Base-by-base conservation (phyloP, 2,113 vertebrate genomes). In the Syngnathoides biaculeatus region DNA sequence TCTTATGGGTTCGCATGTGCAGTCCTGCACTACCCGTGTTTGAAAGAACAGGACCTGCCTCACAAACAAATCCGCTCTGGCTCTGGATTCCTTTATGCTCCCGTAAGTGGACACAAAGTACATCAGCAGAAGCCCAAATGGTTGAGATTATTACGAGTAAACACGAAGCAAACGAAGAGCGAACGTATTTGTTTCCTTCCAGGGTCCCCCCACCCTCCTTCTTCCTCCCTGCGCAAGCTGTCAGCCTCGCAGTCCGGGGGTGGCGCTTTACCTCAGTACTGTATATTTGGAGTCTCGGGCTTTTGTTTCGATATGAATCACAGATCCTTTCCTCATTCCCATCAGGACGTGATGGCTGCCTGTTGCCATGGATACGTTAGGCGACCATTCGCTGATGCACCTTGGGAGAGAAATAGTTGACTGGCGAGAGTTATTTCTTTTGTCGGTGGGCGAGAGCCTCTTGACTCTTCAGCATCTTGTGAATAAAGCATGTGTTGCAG, bases 261-360 rank as follows among this genome's bases (percentile, higher is more conserved):
- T 83, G 84, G 76, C 65, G 69, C 76, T 85, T 84, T 84, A 85
- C 84, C 73, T 85, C 76, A 43, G 81, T 84, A 77, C 76, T 39
- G 81, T 84, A 77, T 86, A 84, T 87, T 86, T 86, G 87, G 80
- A 87, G 72, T 81, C 78, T 80, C 72, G 69, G 83, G 71, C 83
- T 86, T 82, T 86, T 85, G 82, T 89, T 84, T 86, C 78, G 81
- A 79, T 79, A 85, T 89, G 87, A 87, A 83, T 85, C 87, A 87
- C 72, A 71, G 75, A 80, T 86, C 80, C 59, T 67, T 71, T 75
- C 68, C 80, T 71, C 64, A 69, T 78, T 79, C 72, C 80, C 74
- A 81, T 73, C 69, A 84, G 76, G 81, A 86, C 78, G 75, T 85
- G 74, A 74, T 71, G 77, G 72, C 64, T 77, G 71, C 79, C 79